These are phyloP conservation scores for Leptopilina boulardi DNA, from an alignment of 1,140 invertebrate genomes.

Conservation along the genomic window DNA sequence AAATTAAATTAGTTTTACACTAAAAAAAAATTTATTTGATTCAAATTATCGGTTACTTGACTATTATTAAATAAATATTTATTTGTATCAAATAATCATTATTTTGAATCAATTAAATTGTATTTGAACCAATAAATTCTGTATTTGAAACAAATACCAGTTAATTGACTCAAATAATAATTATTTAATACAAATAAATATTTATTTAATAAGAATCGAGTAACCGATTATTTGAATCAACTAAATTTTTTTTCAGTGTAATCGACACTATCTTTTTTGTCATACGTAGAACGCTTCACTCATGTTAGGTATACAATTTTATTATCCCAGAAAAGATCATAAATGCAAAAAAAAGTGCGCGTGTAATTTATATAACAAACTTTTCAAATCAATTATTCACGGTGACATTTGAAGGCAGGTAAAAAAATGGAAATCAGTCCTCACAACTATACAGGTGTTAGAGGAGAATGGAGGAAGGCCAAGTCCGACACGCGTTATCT, in stretches of 20 bases:
- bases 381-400: background rate
- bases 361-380: background rate
- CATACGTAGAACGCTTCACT: background rate
- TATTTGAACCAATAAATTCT: no score
- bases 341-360: background rate
- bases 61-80: no score
- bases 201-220: no score
- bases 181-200: no score
- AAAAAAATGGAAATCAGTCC: background rate
- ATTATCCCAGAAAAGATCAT: background rate
- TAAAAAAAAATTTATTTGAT: no score
- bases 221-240: no score
- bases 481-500: slow-evolving; percentile 19
- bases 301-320: background rate
- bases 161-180: no score
- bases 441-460: background rate
- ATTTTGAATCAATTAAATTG: no score
- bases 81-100: no score
- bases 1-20: background rate
- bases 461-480: background rate
- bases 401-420: background rate
- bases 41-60: no score
- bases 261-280: background rate
- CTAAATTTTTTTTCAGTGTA: background rate
- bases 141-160: no score